Conservation (phyloP, 1,140 invertebrate genomes). For the Amyelois transitella region DNA sequence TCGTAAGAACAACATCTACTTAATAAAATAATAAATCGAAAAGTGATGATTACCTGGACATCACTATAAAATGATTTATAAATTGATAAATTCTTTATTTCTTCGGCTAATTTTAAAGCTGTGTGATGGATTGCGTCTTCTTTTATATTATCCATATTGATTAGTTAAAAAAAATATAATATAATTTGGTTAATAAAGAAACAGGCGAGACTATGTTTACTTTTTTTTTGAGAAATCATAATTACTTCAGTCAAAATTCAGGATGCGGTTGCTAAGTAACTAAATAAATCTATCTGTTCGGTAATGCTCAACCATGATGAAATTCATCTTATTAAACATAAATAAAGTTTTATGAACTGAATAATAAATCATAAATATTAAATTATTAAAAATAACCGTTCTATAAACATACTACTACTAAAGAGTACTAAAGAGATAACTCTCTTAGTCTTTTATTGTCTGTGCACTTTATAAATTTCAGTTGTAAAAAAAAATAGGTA, state of each 20-base stretch:
- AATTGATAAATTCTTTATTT: constrained; percentile 75
- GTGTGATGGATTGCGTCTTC: constrained; percentile 76
- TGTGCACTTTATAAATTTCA: no score
- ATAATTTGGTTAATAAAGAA: constrained; percentile 36
- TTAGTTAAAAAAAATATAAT: constrained; percentile 25
- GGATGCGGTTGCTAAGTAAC: not conserved
- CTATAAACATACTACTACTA: no score
- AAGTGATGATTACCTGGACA: constrained; percentile 57
- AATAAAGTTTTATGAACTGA: no score
- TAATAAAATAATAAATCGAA: constrained; percentile 17
- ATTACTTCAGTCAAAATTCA: constrained; percentile 8
- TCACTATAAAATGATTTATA: constrained; percentile 77
- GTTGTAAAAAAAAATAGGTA: no score
- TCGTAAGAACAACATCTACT: not conserved
- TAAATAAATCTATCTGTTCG: not conserved
- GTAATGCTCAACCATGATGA: not conserved
- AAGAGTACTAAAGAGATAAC: no score
- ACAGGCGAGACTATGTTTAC: constrained; percentile 35
- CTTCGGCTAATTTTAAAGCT: constrained; percentile 75
- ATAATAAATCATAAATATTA: no score
- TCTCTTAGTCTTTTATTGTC: no score
- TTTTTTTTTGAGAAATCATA: constrained; percentile 42
- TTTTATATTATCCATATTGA: constrained; percentile 71
- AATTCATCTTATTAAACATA: no score
- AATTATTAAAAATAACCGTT: no score